A percentile compares a stretch with the other conserved stretches of the same genome.
These are phyloP conservation scores for Bibio marci DNA, from an alignment of 2,888 invertebrate species.

Conservation along the genomic window DNA sequence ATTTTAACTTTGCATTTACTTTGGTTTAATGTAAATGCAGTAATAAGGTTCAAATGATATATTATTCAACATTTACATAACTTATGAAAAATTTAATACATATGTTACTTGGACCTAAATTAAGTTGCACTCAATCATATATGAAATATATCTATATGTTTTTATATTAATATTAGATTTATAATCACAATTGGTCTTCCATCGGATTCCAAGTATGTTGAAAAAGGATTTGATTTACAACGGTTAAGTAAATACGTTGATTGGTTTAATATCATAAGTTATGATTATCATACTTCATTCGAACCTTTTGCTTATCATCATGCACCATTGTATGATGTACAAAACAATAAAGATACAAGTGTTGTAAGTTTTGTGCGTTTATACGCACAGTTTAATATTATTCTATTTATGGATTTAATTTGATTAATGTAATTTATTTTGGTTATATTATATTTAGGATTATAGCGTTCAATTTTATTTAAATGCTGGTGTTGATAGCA, in stretches of 20 bases:
- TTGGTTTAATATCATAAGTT: conserved; percentile 81
- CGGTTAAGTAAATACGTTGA: conserved; percentile 75
- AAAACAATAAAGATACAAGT: conserved; percentile 68
- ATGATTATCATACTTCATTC: conserved; percentile 85
- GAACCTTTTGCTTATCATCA: conserved; percentile 86
- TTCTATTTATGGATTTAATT: too few species aligned
- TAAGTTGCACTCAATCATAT: too few species aligned
- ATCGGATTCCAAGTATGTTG: conserved; percentile 81
- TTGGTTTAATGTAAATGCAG: too few species aligned
- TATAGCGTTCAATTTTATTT: conserved; percentile 70
- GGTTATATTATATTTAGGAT: too few species aligned
- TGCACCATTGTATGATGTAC: conserved; percentile 63
- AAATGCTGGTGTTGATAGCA: conserved; percentile 57
- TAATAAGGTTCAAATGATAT: too few species aligned
- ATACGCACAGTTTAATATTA: background rate
- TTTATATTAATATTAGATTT: too few species aligned
- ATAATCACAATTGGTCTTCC: conserved; percentile 96
- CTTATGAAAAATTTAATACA: too few species aligned
- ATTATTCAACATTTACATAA: too few species aligned
- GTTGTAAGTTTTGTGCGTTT: conserved; percentile 45
- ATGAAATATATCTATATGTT: too few species aligned
- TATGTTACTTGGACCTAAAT: too few species aligned
- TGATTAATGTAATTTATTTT: too few species aligned
- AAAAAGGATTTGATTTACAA: conserved; percentile 83
- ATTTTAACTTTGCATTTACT: too few species aligned